These are phyloP conservation scores for Vidua chalybeata DNA, from an alignment of 2,113 vertebrate species.

Conservation along the genomic window DNA sequence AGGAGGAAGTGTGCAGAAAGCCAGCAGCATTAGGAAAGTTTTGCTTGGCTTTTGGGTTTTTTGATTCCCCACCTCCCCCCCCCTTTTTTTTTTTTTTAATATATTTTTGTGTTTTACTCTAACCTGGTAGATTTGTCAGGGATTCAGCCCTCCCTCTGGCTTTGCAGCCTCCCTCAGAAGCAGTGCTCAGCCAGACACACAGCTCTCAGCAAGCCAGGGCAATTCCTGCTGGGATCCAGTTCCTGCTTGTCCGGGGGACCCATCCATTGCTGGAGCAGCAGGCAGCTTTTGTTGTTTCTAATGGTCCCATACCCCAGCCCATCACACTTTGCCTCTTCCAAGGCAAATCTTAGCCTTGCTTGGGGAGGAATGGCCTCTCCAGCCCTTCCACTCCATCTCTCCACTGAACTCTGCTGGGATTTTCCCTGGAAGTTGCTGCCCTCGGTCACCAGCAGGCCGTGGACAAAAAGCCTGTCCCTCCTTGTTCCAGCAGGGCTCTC, in stretches of 20 bases:
- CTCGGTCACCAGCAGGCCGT: neutral
- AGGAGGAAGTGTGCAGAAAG: neutral
- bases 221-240: neutral
- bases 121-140: neutral
- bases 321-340: neutral
- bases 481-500: neutral
- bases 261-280: neutral
- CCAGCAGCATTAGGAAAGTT: neutral
- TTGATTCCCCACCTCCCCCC: fast-evolving
- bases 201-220: neutral
- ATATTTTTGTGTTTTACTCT: neutral
- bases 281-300: neutral
- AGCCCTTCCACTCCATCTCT: neutral
- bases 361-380: neutral
- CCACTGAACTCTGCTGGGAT: fast-evolving
- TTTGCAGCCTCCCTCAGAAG: neutral
- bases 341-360: neutral
- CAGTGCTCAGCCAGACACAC: neutral
- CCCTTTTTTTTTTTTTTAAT: too few species aligned
- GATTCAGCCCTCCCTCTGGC: neutral
- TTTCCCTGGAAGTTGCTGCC: neutral
- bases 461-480: neutral
- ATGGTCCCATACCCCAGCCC: neutral
- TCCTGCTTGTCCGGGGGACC: neutral
- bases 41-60: neutral